Conservation (phyloP, 2,113 vertebrate genomes). For the Apodemus sylvaticus region DNA sequence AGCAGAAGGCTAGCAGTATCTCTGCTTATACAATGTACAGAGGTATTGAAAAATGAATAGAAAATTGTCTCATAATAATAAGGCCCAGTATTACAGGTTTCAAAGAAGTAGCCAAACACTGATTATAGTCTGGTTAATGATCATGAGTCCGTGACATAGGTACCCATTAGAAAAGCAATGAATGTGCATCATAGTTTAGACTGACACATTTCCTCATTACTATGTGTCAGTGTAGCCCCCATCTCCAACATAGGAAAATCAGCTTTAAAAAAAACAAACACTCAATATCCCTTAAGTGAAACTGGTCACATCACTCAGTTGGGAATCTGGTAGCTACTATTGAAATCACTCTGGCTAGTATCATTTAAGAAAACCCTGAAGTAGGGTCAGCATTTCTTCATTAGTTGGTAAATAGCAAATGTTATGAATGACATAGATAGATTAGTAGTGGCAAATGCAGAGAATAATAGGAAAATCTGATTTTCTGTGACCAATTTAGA, state of each 20-base stretch:
- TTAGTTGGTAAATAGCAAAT: constrained; percentile 6
- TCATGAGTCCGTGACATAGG: neutral
- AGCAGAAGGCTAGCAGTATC: neutral
- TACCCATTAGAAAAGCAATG: neutral
- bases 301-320: neutral
- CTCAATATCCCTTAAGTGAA: neutral
- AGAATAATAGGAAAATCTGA: neutral
- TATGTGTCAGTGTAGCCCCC: neutral
- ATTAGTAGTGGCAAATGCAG: neutral
- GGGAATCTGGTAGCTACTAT: neutral
- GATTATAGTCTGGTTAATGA: neutral
- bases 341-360: neutral
- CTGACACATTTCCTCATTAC: neutral
- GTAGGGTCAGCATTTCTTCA: neutral
- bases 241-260: neutral
- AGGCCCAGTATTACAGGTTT: neutral
- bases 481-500: neutral
- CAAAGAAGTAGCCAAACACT: constrained; percentile 15
- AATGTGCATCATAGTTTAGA: neutral
- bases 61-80: neutral
- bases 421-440: neutral
- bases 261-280: neutral
- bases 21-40: constrained; percentile 2
- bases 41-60: constrained; percentile 22
- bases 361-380: neutral